Base-by-base conservation (phyloP, 2,888 invertebrate genomes). In the Steinernema scapterisci region DNA sequence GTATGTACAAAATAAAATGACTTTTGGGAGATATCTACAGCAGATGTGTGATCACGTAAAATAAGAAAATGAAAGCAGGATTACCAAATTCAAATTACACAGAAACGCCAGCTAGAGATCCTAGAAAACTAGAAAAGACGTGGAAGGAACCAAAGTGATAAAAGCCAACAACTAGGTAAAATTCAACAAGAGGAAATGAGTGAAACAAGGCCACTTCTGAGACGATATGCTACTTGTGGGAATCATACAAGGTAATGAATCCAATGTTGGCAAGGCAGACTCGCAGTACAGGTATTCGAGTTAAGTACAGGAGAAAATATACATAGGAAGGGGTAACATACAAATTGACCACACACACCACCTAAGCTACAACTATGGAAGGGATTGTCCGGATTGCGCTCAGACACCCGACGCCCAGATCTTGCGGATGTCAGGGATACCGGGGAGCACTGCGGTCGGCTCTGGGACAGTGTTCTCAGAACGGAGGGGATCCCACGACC, bases 211-310 rank as follows among this genome's bases (percentile, higher is more conserved):
- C 63, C 63, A 63, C 63, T 27, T 63, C 63, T 16, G 63, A 63
- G 27, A 16, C 63, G 63, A 63, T 63, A 63, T 63, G 63, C 63
- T 63, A 63, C 16, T 25, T 16, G 13, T 25, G 31, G 63, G 63
- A 63, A 63, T 63, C 63, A 63, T 63, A 52, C n/a, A 52, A 16
- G 19, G 7, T 6, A 52, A 19, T 21, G 52, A 48, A 48, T 52
- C 27, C 63, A 27, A 63, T 31, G 63, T 63, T 63, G 63, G 63
- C 63, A 63, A 63, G 63, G 63, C 63, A 63, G 63, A 63, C 63
- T 9, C 27, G 9, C 63, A 63, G 31, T 31, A 63, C 63, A 63
- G 63, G 63, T 63, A 63, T 63, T 63, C n/a, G 27, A 31, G 1
- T 27, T 63, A 38, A 63, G 63, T 63, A 63, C 63, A 63, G 63